These are phyloP conservation scores for Spinibarbus caldwelli DNA, from an alignment of 2,797 vertebrate genomes.

Conservation along the genomic window DNA sequence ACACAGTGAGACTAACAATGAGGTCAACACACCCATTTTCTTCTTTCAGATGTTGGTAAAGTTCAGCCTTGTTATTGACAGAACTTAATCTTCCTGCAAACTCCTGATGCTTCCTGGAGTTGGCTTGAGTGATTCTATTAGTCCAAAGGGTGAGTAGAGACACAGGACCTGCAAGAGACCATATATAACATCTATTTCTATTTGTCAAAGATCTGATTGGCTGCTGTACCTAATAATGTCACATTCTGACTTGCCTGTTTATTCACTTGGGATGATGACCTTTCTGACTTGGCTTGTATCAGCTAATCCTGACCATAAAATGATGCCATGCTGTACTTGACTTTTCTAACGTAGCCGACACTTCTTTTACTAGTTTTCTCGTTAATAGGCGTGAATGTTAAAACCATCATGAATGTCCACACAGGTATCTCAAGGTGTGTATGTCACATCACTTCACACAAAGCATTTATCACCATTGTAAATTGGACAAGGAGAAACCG, in stretches of 20 bases:
- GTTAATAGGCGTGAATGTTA: neutral
- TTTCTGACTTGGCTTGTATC: neutral
- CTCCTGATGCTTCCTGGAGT: conserved; percentile 97
- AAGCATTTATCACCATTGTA: neutral
- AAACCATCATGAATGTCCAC: neutral
- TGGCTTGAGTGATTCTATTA: conserved; percentile 92
- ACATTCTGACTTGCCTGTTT: conserved; percentile 24
- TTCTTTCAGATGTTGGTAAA: conserved; percentile 98
- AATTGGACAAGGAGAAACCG: neutral
- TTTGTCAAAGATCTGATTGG: neutral
- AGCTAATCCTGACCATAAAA: conserved; percentile 13
- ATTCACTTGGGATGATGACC: conserved; percentile 4
- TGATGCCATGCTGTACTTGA: neutral
- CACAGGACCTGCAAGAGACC: conserved; percentile 84
- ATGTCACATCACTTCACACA: neutral
- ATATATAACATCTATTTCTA: neutral
- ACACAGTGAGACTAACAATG: neutral
- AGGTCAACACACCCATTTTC: conserved; percentile 89
- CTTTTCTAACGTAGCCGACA: neutral
- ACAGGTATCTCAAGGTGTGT: no score
- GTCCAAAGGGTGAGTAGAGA: conserved; percentile 95
- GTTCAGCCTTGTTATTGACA: conserved; percentile 93
- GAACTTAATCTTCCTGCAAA: conserved; percentile 92
- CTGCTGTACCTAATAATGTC: neutral
- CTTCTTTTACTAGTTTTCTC: neutral